These are phyloP conservation scores for Acrobasis suavella DNA, from an alignment of 2,888 invertebrate genomes.

Conservation along the genomic window DNA sequence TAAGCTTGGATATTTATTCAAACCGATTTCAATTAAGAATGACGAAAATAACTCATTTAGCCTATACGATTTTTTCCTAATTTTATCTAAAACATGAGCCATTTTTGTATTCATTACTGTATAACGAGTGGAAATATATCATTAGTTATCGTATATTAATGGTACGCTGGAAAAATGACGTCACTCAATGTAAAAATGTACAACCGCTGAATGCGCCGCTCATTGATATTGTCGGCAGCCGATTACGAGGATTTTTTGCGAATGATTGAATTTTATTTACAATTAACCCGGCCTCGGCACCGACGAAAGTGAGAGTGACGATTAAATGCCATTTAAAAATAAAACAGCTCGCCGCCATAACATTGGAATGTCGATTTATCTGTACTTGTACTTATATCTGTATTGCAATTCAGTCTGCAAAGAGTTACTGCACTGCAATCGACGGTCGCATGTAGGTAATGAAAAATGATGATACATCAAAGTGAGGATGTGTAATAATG, in stretches of 20 bases:
- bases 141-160: no score
- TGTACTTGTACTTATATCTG: slow-evolving; percentile 23
- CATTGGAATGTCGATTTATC: slow-evolving; percentile 57
- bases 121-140: neutral
- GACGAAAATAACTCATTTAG: no score
- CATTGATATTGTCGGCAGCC: slow-evolving; percentile 72
- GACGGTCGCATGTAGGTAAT: neutral
- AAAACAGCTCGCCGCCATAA: slow-evolving; percentile 73
- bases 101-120: neutral
- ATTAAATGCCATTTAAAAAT: slow-evolving; percentile 82
- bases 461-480: neutral
- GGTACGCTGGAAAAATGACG: slow-evolving; percentile 33
- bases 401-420: slow-evolving; percentile 30
- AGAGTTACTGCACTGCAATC: slow-evolving; percentile 16
- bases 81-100: no score
- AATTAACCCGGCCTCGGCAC: slow-evolving; percentile 74
- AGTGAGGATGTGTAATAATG: no score
- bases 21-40: no score
- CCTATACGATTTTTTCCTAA: no score
- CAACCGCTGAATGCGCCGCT: slow-evolving; percentile 55
- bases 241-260: slow-evolving; percentile 78
- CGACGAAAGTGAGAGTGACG: slow-evolving; percentile 76
- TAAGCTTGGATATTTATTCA: no score
- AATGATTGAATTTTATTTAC: slow-evolving; percentile 82
- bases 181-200: slow-evolving; percentile 46